Base-by-base conservation (phyloP, 2,888 invertebrate genomes). In the Callyntrura sp. region DNA sequence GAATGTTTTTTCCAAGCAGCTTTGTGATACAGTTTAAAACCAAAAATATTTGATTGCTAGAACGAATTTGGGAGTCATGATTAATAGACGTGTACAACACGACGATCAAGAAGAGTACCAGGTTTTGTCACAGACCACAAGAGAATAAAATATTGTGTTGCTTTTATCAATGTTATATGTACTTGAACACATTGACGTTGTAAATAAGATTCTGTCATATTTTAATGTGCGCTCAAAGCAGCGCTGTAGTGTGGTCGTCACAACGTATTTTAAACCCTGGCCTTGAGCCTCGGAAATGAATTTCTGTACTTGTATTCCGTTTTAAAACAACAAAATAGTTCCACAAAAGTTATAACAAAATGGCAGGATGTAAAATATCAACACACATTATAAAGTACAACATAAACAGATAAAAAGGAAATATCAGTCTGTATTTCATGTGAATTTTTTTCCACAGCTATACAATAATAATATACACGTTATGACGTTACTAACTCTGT, bases 11-110 rank as follows among this genome's bases (percentile, higher is more conserved):
- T 20, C 48, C 23, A 11, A 48, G 76, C 14, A 14, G 23, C 45
- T 11, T 79, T 79, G 9, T 35, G 79, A 14, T 83, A 83, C 68
- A 83, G 28, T 68, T 83, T 83, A 11, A 83, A 68, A 55, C 68
- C 68, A 83, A 83, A 48, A 62, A 55, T 70, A 43, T 73, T 84
- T 84, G 57, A 73, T 55, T 84, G 23, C 84, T 84, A 23, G 84
- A 84, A 73, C 84, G 70, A 84, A 84, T 84, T 43, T 17, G 1
- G 17, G 5, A 3, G n/a, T 79, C 25, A 79, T 79, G 79, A 79
- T 57, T 79, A 55, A 5, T 51, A 51, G 51, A 14, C 11, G 51
- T 25, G 28, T 28, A 68, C 20, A 68, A 68, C 20, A 62, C 57
- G 17, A n/a, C 57, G 57, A 11, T 17, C 35, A 35, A 35, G 51